Percentiles rank a stretch among this genome's conserved stretches.
Conservation (phyloP, 2,888 invertebrate genomes). For the Drosophila subsilvestris region DNA sequence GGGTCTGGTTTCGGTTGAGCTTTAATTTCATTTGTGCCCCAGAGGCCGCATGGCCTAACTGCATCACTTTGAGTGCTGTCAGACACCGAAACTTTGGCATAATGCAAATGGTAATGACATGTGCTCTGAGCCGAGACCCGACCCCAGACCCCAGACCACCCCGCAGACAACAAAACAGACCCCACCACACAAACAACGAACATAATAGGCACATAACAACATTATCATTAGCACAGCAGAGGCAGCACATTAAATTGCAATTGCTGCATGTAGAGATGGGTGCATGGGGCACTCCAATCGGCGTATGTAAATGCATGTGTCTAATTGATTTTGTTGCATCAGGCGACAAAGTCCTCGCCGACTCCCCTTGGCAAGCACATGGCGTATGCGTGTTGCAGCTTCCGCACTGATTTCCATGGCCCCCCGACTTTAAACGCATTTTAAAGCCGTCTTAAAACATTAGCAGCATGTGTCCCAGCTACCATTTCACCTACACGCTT, state of each 20-base stretch:
- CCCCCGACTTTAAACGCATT: slow-evolving; percentile 55
- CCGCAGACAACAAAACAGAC: slow-evolving; percentile 14
- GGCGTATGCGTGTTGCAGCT: slow-evolving; percentile 43
- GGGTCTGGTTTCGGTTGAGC: slow-evolving; percentile 1
- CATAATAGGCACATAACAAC: slow-evolving; percentile 70
- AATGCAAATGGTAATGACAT: slow-evolving; percentile 68
- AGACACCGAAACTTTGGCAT: slow-evolving; percentile 33
- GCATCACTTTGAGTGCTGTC: slow-evolving; percentile 48
- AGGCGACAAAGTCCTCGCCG: slow-evolving; percentile 38
- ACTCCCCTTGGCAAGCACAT: slow-evolving; percentile 28
- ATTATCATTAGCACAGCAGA: slow-evolving; percentile 66
- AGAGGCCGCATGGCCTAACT: slow-evolving; percentile 14
- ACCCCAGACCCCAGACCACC: background rate
- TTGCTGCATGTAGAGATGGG: slow-evolving; percentile 25
- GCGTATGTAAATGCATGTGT: slow-evolving; percentile 51
- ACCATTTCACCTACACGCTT: too few species aligned
- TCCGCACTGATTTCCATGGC: slow-evolving; percentile 39
- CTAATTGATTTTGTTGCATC: slow-evolving; percentile 69
- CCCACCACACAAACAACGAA: slow-evolving; percentile 43
- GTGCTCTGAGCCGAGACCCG: slow-evolving; percentile 13
- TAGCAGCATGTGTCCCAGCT: slow-evolving; percentile 56
- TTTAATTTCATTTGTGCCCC: slow-evolving; percentile 30
- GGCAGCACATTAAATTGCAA: slow-evolving; percentile 65
- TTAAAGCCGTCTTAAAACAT: slow-evolving; percentile 64
- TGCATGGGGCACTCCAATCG: slow-evolving; percentile 22